Conservation (phyloP, 2,113 vertebrate genomes). For the Aspidoscelis tigris region DNA sequence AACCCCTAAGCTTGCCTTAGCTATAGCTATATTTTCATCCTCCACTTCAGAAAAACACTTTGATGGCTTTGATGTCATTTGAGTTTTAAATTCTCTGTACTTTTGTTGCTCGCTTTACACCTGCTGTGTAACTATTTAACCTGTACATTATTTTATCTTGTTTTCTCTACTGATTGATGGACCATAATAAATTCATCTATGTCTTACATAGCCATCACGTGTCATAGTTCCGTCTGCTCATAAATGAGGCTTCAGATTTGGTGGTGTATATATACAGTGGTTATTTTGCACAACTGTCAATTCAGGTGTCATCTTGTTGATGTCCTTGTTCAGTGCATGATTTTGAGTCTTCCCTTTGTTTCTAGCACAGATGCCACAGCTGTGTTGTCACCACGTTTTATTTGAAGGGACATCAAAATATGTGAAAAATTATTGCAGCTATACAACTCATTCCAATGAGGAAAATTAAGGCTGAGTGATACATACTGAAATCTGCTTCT, state of each 20-base stretch:
- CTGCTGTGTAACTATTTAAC: no score
- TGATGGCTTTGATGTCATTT: no score
- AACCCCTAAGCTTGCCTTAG: no score
- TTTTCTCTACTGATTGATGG: no score
- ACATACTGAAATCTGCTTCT: neutral
- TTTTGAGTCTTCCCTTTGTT: neutral
- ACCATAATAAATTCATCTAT: no score
- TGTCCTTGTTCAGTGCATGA: neutral
- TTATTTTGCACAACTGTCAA: neutral
- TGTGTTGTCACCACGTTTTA: neutral
- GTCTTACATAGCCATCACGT: neutral
- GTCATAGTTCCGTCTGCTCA: neutral
- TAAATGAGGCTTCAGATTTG: neutral
- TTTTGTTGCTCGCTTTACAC: no score
- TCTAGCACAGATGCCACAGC: neutral
- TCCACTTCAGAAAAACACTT: no score
- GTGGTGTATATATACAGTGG: neutral
- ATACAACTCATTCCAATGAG: neutral
- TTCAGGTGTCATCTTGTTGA: neutral
- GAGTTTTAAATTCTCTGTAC: no score
- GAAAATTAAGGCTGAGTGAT: neutral
- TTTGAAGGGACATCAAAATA: neutral
- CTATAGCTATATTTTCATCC: no score
- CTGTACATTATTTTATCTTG: no score
- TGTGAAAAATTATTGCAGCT: neutral